Evolutionary conservation across 2,797 vertebrate genomes (phyloP).

Genomic region (Lacerta agilis): DNA sequence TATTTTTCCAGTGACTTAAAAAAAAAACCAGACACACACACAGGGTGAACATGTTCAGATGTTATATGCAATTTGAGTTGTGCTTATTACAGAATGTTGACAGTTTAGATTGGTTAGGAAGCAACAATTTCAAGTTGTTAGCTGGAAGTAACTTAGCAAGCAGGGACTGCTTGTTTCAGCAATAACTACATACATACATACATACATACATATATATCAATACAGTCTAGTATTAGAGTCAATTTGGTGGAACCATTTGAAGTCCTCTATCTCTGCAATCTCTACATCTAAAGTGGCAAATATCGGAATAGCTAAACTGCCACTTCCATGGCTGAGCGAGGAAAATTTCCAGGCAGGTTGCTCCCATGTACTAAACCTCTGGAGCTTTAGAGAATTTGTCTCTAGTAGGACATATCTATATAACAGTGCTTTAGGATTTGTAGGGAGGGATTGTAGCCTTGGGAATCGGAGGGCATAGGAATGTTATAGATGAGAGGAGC

Average conservation of each 20-base stretch:
- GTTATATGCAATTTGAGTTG: neutral
- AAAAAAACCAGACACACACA: neutral
- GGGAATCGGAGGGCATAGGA: neutral
- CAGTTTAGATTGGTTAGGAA: neutral
- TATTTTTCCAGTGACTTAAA: neutral
- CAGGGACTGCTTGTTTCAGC: neutral
- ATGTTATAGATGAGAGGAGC: neutral
- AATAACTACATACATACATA: slow-evolving; percentile 23
- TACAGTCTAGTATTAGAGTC: too few relatives aligned
- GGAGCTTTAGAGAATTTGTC: too few relatives aligned
- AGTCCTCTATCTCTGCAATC: too few relatives aligned
- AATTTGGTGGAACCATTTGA: too few relatives aligned
- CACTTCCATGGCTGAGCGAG: too few relatives aligned
- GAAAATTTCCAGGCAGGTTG: too few relatives aligned
- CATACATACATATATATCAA: too few relatives aligned
- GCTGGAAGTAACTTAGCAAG: neutral
- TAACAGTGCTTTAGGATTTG: neutral
- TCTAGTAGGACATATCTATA: too few relatives aligned
- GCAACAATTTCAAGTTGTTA: neutral
- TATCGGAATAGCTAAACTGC: too few relatives aligned
- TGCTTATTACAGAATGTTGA: neutral
- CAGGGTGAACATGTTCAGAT: neutral
- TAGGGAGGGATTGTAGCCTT: neutral
- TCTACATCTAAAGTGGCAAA: too few relatives aligned
- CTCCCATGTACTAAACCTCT: too few relatives aligned